Conservation (phyloP, 2,797 vertebrate species). For the Lagorchestes hirsutus region DNA sequence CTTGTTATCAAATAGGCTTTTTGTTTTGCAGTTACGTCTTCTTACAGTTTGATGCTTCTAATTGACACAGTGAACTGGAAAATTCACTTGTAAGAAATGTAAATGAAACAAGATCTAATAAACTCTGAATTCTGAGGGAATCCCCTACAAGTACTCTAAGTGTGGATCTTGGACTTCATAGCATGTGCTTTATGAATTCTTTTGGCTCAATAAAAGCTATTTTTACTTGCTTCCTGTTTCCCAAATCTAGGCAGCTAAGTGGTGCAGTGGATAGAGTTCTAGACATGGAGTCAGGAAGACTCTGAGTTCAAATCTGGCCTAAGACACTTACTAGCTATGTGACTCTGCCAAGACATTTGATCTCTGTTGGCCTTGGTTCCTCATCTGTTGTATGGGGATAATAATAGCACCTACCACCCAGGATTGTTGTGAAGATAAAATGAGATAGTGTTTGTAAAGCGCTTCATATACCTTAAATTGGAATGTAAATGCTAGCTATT, state of each 20-base stretch:
- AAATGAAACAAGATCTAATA: background rate
- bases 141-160: background rate
- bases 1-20: constrained; percentile 22
- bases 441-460: background rate
- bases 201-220: background rate
- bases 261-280: background rate
- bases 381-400: no score
- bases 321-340: no score
- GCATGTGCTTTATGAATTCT: background rate
- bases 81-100: constrained; percentile 12
- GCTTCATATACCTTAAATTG: no score
- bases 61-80: constrained; percentile 40
- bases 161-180: background rate
- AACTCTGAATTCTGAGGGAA: background rate
- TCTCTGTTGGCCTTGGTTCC: no score
- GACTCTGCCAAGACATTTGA: no score
- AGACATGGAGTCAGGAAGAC: background rate
- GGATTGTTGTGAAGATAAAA: no score
- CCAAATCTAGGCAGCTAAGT: background rate
- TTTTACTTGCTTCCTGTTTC: background rate
- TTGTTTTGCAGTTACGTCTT: constrained; percentile 24
- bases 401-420: no score
- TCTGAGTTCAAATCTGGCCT: background rate
- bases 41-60: constrained; percentile 54
- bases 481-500: no score